Base-by-base conservation (phyloP, 2,797 vertebrate genomes). In the Xenopus petersii region DNA sequence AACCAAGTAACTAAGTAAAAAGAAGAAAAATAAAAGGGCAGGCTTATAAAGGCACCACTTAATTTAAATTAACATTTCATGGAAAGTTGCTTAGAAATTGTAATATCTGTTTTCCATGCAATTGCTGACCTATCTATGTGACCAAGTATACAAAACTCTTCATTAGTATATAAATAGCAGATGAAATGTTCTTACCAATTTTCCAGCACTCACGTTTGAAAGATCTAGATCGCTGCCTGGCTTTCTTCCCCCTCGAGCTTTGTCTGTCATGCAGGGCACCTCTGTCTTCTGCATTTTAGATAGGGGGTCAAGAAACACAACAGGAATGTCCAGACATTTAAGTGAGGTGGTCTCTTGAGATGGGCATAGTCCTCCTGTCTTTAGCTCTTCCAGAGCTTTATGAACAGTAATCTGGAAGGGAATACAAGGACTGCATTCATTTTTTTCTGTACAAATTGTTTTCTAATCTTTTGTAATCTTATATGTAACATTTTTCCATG, bases 191-290 rank as follows among this genome's bases (percentile, higher is more conserved):
- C 88, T 88, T 84, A 86, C 91, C 92, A 91, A 91, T 95, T 92
- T 93, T 91, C 93, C 92, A 94, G 92, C 93, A 96, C 96, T 98
- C 94, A 98, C 97, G 89, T 97, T 98, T 92, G 97, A 97, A 95
- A 98, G 94, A 85, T 98, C 95, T 93, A 95, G 92, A 84, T 95
- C 91, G 86, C 84, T 93, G 88, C 95, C 94, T 88, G 88, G 87
- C 81, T 86, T 85, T 83, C 89, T 90, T 67, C 21, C 67, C 55
- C 55, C 55, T 54, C 55, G 26, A 1, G 33, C n/a, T 17, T 3
- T 13, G 30, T 55, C 47, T 4, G 36, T 2, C 0, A 11, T 17
- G 56, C 16, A 58, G 11, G 48, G 26, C 55, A 66, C 10, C 55
- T 74, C 55, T 46, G 62, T 12, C 17, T 70, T 74, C n/a, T 21